These are phyloP conservation scores for Azorinus chamasolen DNA, from an alignment of 2,888 invertebrate species.

Conservation along the genomic window DNA sequence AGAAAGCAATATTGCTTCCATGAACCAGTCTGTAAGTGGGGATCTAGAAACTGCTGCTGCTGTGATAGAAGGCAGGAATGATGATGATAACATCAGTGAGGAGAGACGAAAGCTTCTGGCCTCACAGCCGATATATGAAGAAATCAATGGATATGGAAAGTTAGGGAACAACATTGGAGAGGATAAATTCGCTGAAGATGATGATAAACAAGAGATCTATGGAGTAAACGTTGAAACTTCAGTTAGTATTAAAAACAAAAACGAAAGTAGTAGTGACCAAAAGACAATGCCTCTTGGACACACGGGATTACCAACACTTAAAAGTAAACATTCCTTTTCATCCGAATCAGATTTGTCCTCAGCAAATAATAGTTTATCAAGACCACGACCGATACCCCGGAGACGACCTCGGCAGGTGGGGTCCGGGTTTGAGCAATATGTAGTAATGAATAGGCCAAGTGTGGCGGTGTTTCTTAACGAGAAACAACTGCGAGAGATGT, in stretches of 20 bases:
- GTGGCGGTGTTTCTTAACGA: conserved; percentile 75
- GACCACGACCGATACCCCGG: conserved; percentile 79
- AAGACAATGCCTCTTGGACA: conserved; percentile 1
- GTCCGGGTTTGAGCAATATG: conserved; percentile 78
- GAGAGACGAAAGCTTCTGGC: conserved; percentile 73
- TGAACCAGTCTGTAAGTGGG: conserved; percentile 29
- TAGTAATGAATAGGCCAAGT: conserved; percentile 81
- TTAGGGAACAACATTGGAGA: conserved; percentile 19
- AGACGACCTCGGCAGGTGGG: conserved; percentile 72
- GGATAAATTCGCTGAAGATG: conserved; percentile 4
- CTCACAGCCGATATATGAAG: conserved; percentile 82
- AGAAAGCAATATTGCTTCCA: conserved; percentile 42
- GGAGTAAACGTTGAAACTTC: conserved; percentile 28
- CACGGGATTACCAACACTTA: conserved; percentile 23
- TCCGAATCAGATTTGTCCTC: conserved; percentile 72
- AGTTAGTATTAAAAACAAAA: conserved; percentile 10
- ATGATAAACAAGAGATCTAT: conserved; percentile 37
- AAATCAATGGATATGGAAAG: conserved; percentile 76
- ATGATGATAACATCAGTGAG: conserved; percentile 61
- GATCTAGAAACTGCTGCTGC: conserved; percentile 19
- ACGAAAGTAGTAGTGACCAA: conserved; percentile 3
- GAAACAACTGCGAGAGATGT: conserved; percentile 75
- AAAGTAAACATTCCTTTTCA: conserved; percentile 64
- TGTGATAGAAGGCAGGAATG: conserved; percentile 1
- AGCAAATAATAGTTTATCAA: conserved; percentile 70